These are phyloP conservation scores for Acipenser oxyrinchus DNA, from an alignment of 2,797 vertebrate genomes.

Conservation along the genomic window DNA sequence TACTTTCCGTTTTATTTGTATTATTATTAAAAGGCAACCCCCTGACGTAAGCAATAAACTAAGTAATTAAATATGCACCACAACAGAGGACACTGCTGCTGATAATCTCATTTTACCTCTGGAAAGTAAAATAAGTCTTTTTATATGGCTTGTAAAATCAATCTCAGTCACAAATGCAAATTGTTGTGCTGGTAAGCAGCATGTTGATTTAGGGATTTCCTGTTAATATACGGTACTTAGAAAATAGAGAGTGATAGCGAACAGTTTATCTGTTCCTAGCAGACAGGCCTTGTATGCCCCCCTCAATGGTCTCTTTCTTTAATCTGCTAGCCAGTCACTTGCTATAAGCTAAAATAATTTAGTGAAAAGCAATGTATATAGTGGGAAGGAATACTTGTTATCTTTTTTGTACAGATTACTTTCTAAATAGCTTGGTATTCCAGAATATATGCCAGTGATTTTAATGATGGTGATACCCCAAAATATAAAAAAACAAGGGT, in stretches of 20 bases:
- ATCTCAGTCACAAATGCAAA: slow-evolving; percentile 43
- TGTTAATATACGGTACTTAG: slow-evolving; percentile 30
- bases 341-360: slow-evolving; percentile 24
- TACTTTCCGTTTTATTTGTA: too few species aligned
- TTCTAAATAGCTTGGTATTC: too few species aligned
- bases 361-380: slow-evolving; percentile 27
- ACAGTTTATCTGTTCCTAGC: slow-evolving; percentile 35
- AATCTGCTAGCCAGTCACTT: slow-evolving; percentile 42
- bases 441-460: too few species aligned
- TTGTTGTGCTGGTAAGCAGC: slow-evolving; percentile 15
- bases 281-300: slow-evolving; percentile 32
- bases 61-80: neutral
- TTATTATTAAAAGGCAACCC: too few species aligned
- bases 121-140: slow-evolving; percentile 6
- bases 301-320: slow-evolving; percentile 49
- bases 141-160: slow-evolving; percentile 22
- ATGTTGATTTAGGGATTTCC: slow-evolving; percentile 39
- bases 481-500: too few species aligned
- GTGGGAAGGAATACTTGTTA: too few species aligned
- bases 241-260: slow-evolving; percentile 39
- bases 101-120: slow-evolving; percentile 25
- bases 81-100: neutral
- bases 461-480: too few species aligned
- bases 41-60: too few species aligned
- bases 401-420: too few species aligned